Conservation (phyloP, 1,140 invertebrate species). For the Homarus americanus region DNA sequence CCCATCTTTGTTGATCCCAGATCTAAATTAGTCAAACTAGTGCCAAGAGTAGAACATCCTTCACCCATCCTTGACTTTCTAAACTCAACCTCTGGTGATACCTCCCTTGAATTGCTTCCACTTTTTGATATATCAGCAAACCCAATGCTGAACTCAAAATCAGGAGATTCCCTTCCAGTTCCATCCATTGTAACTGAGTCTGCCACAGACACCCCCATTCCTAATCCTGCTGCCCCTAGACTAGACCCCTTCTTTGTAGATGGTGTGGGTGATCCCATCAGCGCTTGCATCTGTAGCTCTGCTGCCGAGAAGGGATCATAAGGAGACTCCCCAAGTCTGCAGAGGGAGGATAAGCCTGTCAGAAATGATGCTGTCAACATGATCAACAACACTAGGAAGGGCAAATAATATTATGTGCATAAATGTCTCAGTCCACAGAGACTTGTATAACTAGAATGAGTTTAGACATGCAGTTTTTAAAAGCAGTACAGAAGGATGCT, state of each 20-base stretch:
- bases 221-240: constrained; percentile 45
- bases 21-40: constrained; percentile 35
- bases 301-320: constrained; percentile 75
- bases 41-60: constrained; percentile 3
- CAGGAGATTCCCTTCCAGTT: constrained; percentile 52
- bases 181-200: constrained; percentile 39
- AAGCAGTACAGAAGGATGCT: background rate
- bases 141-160: constrained; percentile 46
- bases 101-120: constrained; percentile 13
- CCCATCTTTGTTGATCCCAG: constrained; percentile 6
- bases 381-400: background rate
- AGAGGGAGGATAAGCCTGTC: constrained; percentile 37
- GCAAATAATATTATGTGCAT: background rate
- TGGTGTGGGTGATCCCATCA: constrained; percentile 56
- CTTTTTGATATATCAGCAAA: constrained; percentile 13
- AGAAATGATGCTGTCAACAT: constrained; percentile 8
- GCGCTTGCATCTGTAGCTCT: constrained; percentile 73
- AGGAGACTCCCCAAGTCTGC: constrained; percentile 57
- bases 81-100: constrained; percentile 28
- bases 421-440: background rate
- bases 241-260: constrained; percentile 55
- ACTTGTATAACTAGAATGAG: background rate
- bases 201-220: constrained; percentile 34
- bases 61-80: background rate
- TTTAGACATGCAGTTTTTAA: background rate